These are phyloP conservation scores for Triplophysa siluroides DNA, from an alignment of 2,113 vertebrate species.

Conservation along the genomic window DNA sequence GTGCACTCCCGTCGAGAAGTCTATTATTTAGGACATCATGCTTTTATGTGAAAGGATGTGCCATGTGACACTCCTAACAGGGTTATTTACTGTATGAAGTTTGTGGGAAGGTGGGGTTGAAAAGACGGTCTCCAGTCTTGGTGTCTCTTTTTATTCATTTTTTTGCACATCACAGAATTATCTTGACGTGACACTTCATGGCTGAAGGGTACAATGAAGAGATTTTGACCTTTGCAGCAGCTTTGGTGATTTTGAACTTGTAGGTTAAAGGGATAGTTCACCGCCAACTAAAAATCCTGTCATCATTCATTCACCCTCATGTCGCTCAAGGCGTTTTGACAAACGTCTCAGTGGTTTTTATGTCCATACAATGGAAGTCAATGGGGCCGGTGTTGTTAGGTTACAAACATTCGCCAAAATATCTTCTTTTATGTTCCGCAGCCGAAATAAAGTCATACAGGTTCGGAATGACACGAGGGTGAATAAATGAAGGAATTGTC, in stretches of 20 bases:
- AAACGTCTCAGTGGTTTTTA: too few species aligned
- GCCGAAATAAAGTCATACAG: too few species aligned
- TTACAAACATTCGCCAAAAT: too few species aligned
- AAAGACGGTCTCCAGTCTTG: not conserved
- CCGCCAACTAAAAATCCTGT: not conserved
- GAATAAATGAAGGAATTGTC: too few species aligned
- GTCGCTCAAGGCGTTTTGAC: too few species aligned
- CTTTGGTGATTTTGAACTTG: not conserved
- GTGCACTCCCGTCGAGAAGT: conserved; percentile 29
- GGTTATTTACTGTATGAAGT: conserved; percentile 1
- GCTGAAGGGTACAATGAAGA: not conserved
- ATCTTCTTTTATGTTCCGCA: too few species aligned
- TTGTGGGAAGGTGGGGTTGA: conserved; percentile 3
- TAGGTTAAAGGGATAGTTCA: not conserved
- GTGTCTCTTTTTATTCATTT: not conserved
- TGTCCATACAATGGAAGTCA: too few species aligned
- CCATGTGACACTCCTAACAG: not conserved
- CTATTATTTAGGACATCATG: conserved; percentile 50
- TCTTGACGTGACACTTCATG: not conserved
- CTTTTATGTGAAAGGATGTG: conserved; percentile 39
- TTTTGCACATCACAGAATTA: not conserved
- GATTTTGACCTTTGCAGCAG: conserved; percentile 10
- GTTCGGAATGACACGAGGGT: too few species aligned
- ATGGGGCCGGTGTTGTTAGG: too few species aligned
- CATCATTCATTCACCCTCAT: not conserved